Evolutionary conservation across 2,113 vertebrate genomes (phyloP).

Genomic region (Lampris megalopsis): DNA sequence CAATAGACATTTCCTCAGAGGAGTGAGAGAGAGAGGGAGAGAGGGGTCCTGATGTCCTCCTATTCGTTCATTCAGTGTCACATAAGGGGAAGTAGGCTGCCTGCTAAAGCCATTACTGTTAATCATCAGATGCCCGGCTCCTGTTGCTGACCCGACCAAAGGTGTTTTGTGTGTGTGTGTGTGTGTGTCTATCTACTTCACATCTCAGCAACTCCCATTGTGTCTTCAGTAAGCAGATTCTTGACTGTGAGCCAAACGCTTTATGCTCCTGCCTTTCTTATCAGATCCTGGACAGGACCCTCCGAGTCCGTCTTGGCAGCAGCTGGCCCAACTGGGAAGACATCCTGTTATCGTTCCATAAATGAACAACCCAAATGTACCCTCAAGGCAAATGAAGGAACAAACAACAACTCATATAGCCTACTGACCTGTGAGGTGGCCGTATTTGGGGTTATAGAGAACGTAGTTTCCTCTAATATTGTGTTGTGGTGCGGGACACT

Average conservation of each 20-base stretch:
- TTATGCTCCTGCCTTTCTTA: constrained; percentile 19
- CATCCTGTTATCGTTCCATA: constrained; percentile 66
- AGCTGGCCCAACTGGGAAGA: constrained; percentile 27
- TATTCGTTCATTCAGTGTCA: constrained; percentile 34
- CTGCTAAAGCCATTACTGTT: constrained; percentile 52
- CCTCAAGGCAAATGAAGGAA: too few species aligned
- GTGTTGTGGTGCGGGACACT: too few species aligned
- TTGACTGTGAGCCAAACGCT: constrained; percentile 53
- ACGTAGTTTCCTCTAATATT: too few species aligned
- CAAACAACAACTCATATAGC: too few species aligned
- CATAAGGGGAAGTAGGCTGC: constrained; percentile 19
- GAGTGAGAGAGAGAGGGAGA: constrained; percentile 21
- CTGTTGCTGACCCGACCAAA: background rate
- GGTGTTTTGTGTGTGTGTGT: background rate
- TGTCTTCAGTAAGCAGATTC: constrained; percentile 51
- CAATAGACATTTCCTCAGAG: background rate
- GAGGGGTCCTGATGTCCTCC: constrained; percentile 51
- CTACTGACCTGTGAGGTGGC: too few species aligned
- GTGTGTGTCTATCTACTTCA: background rate
- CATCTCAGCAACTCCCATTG: constrained; percentile 32
- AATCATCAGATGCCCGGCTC: constrained; percentile 46
- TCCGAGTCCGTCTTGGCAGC: constrained; percentile 20
- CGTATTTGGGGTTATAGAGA: too few species aligned
- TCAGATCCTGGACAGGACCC: constrained; percentile 48
- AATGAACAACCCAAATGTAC: background rate